phyloP scores from a whole-genome alignment of 2,797 vertebrate species.

The Leptoclinus maculatus region DNA sequence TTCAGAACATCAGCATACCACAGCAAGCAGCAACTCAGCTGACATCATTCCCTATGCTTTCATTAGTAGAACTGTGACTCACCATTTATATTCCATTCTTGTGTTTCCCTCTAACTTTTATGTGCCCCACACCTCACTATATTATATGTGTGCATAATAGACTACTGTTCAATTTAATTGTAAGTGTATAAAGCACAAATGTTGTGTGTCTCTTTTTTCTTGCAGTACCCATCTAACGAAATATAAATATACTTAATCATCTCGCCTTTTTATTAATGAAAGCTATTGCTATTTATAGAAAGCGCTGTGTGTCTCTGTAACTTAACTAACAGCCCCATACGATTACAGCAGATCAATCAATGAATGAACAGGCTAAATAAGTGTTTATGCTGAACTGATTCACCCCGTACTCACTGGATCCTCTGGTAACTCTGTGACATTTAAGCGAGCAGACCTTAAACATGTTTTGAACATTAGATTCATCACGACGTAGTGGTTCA shows the following conservation, averaged over 20 bases:
- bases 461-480: neutral
- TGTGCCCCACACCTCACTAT: neutral
- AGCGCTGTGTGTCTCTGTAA: conserved; percentile 23
- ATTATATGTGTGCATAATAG: neutral
- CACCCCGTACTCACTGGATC: neutral
- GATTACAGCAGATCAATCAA: conserved; percentile 20
- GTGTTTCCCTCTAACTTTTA: conserved; percentile 9
- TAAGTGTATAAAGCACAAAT: neutral
- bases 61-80: conserved; percentile 41
- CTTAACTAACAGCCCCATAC: conserved; percentile 31
- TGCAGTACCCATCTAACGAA: conserved; percentile 4
- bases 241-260: conserved; percentile 47
- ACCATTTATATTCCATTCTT: conserved; percentile 15
- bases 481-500: neutral
- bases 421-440: neutral
- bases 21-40: conserved; percentile 24
- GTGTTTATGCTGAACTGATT: neutral
- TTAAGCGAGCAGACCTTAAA: neutral
- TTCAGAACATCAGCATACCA: conserved; percentile 33
- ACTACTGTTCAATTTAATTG: neutral
- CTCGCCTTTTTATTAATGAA: conserved; percentile 42
- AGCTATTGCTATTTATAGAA: conserved; percentile 25
- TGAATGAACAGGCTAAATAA: conserved; percentile 16
- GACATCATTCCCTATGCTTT: conserved; percentile 32
- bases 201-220: neutral